Percentiles rank a stretch among this genome's conserved stretches.
These are phyloP conservation scores for Heliconius melpomene DNA, from an alignment of 1,140 invertebrate species.

Conservation along the genomic window DNA sequence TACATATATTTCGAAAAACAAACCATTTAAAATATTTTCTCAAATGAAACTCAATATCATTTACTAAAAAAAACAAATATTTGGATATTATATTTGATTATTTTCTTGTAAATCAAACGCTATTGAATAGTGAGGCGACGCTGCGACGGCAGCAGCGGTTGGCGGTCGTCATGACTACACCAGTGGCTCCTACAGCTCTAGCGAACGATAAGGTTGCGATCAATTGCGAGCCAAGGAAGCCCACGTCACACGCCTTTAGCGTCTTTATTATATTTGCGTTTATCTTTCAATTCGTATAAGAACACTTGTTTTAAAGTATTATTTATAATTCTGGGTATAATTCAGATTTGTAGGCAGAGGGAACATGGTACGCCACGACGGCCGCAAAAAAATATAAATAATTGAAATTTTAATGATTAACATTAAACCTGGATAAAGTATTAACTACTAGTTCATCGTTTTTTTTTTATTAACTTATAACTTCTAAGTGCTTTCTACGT, in stretches of 20 bases:
- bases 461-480: too few species aligned
- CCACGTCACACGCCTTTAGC: constrained; percentile 42
- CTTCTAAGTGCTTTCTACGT: too few species aligned
- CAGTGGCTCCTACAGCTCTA: constrained; percentile 51
- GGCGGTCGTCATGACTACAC: constrained; percentile 68
- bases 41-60: background rate
- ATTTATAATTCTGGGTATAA: too few species aligned
- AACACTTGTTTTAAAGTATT: too few species aligned
- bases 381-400: too few species aligned
- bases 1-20: background rate
- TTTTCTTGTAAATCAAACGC: constrained; percentile 35
- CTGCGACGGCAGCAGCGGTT: constrained; percentile 58
- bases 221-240: constrained; percentile 62
- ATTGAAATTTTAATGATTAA: too few species aligned
- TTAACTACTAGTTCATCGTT: too few species aligned
- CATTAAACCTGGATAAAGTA: too few species aligned
- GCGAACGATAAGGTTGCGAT: constrained; percentile 51
- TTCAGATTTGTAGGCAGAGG: too few species aligned
- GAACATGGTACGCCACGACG: too few species aligned
- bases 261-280: constrained; percentile 41
- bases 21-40: background rate
- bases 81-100: constrained; percentile 13
- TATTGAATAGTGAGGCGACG: constrained; percentile 63
- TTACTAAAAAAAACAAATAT: background rate
- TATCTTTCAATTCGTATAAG: constrained; percentile 5